Evolutionary conservation across 2,113 vertebrate genomes (phyloP), one percentile per base, ranked within the genome.

Genomic region (Bothrops jararaca): DNA sequence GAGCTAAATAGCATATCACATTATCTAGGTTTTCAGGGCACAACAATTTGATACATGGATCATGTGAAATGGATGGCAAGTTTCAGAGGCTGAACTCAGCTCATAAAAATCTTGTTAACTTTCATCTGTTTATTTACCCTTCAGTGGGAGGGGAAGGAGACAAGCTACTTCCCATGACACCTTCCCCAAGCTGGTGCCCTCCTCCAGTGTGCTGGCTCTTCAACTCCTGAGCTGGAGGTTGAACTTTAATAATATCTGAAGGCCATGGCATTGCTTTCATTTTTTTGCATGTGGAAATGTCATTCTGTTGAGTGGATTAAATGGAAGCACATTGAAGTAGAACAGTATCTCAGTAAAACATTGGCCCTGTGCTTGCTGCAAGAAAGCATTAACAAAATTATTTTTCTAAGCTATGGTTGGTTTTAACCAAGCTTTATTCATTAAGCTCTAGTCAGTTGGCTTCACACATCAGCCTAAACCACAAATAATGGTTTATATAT

Each of bases 1-100:
- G 60, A 69, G 89, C 39, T 85, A 92, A 89, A 92, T 54, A 89
- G 87, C 87, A 58, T 57, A 85, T 85, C 87, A 56, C 64, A 89
- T 57, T 80, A 89, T 80, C 52, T 85, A 48, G 50, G 58, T 45
- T 89, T 53, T 53, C 58, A 12, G 64, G 45, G 34, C 26, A 57
- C 18, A 50, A 69, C 57, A 52, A 22, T 39, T 88, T 92, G 91
- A 92, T 69, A 88, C 85, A 60, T 91, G 42, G 42, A 54, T 74
- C 58, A 29, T 60, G 56, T 88, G 57, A 64, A 92, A 92, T 85
- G 54, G 86, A 88, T 54, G 52, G 58, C 58, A 74, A 29, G 64
- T n/a, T 23, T 57, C 39, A 45, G 5, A 8, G 39, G 39, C 60
- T 57, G 86, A 34, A 80, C 39, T 80, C 87, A 92, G 34, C 53